Evolutionary conservation across 2,888 invertebrate genomes (phyloP).

Genomic region (Tridacna gigas): DNA sequence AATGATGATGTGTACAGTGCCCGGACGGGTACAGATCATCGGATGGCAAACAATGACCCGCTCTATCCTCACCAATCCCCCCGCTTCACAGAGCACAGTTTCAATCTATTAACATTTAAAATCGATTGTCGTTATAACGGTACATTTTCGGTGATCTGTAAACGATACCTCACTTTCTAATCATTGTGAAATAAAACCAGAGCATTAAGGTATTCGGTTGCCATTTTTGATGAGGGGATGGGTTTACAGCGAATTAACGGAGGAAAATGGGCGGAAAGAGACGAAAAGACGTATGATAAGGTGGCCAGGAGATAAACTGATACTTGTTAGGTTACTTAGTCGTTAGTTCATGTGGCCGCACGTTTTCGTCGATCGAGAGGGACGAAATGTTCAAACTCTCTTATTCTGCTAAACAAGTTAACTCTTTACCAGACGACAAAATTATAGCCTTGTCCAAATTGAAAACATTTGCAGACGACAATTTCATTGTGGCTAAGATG

Average conservation of each 20-base stretch:
- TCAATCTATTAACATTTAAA: slow-evolving; percentile 36
- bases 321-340: slow-evolving; percentile 9
- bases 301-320: slow-evolving; percentile 27
- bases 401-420: too few species aligned
- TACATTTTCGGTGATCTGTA: slow-evolving; percentile 19
- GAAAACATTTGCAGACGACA: too few species aligned
- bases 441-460: too few species aligned
- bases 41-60: slow-evolving; percentile 16
- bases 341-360: slow-evolving; percentile 21
- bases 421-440: too few species aligned
- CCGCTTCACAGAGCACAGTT: neutral
- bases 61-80: slow-evolving; percentile 7
- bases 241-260: slow-evolving; percentile 48
- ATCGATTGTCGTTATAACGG: slow-evolving; percentile 52
- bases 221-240: slow-evolving; percentile 32
- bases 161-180: slow-evolving; percentile 35
- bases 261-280: slow-evolving; percentile 60
- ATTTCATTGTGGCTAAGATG: too few species aligned
- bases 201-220: slow-evolving; percentile 34
- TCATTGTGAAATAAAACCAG: slow-evolving; percentile 33
- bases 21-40: slow-evolving; percentile 13
- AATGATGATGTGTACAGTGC: slow-evolving; percentile 21
- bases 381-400: neutral
- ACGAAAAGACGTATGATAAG: slow-evolving; percentile 21
- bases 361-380: slow-evolving; percentile 1